Base-by-base conservation (phyloP, 2,888 invertebrate species). In the Cataglyphis altisquamis region DNA sequence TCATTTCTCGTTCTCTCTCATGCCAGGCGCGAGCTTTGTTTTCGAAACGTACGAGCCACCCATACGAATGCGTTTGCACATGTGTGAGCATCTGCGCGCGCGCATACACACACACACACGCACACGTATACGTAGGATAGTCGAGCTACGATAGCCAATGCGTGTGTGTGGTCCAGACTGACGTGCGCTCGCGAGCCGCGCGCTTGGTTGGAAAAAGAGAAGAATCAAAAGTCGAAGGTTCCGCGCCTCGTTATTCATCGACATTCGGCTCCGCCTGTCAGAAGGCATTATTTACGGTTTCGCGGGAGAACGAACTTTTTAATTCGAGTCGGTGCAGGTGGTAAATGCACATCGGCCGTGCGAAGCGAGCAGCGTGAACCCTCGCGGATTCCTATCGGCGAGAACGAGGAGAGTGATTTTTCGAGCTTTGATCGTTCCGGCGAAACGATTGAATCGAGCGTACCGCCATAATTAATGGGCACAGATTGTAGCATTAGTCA, bases 21-120 rank as follows among this genome's bases (percentile, higher is more conserved):
- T 88, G 89, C 88, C 91, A 90, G 91, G 91, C 92, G 91, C 90
- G 91, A 90, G 91, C 91, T 91, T 93, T 93, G 92, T 93, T 93
- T 91, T 88, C 84, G 77, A 75, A 83, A 74, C 73, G 84, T 70
- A 68, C 83, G 73, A 75, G 83, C 66, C 41, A 60, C 12, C 32
- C n/a, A 67, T 12, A 52, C 41, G n/a, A 21, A 18, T 45, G 63
- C 78, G 60, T 83, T 67, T 48, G 45, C 70, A 41, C 66, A 77
- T 78, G 75, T 60, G 63, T 41, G 45, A 18, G 39, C 57, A 45
- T 55, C 21, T n/a, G 55, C 55, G 57, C 52, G 57, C 15, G 57
- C 72, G 6, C 15, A 4, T 41, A 15, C 12, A 4, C n/a, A 36
- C 29, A 67, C 60, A n/a, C 32, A 55, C 55, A 77, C 68, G 70